Conservation (phyloP, 64 coral and sea anemone species). For the Astreopora myriophthalma region DNA sequence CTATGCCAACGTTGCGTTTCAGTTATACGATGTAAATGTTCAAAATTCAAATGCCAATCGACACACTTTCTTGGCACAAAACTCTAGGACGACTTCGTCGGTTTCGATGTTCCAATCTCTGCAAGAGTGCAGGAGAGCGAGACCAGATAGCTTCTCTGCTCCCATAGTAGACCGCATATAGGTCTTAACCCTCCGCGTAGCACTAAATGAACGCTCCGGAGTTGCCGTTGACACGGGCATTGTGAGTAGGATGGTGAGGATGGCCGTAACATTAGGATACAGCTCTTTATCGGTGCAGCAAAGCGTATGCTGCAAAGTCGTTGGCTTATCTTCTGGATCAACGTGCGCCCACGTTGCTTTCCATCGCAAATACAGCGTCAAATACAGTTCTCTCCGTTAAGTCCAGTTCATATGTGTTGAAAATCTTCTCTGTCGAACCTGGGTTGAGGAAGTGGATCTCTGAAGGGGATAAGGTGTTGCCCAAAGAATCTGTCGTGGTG, state of each 20-base stretch:
- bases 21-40: no score
- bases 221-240: constrained; percentile 50
- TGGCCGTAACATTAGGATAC: constrained; percentile 45
- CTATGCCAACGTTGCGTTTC: no score
- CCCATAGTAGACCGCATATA: constrained; percentile 47
- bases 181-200: constrained; percentile 49
- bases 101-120: constrained; percentile 18
- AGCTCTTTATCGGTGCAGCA: constrained; percentile 15
- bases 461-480: constrained; percentile 39
- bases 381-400: constrained; percentile 56
- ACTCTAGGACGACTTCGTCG: constrained; percentile 16
- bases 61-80: background rate
- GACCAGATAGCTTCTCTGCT: constrained; percentile 17
- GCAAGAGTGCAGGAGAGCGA: constrained; percentile 23
- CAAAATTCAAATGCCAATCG: background rate
- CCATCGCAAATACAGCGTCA: constrained; percentile 11
- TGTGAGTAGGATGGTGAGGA: constrained; percentile 26
- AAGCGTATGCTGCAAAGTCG: constrained; percentile 27
- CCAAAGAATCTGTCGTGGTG: constrained; percentile 32
- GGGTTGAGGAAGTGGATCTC: background rate
- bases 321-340: constrained; percentile 32
- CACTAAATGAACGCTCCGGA: constrained; percentile 51
- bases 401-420: background rate
- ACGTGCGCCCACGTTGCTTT: constrained; percentile 37
- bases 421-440: constrained; percentile 35